phyloP scores from a whole-genome alignment of 2,797 vertebrate genomes.

The Cyprinella venusta region DNA sequence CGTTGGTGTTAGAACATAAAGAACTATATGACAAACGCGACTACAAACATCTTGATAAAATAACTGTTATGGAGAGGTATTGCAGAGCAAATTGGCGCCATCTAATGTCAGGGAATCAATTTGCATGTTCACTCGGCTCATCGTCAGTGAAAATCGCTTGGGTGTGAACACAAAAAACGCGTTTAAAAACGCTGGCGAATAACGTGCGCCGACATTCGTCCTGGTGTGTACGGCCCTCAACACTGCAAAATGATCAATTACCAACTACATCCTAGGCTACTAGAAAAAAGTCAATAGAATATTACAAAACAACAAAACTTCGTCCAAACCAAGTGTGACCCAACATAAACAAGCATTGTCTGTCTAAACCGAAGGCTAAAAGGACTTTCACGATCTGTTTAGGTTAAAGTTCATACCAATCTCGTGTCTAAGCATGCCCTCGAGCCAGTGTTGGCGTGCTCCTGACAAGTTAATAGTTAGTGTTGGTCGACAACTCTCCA shows the following conservation, averaged over 20 bases:
- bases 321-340: neutral
- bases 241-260: neutral
- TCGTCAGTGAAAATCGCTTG: no score
- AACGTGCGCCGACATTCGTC: no score
- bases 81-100: no score
- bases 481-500: slow-evolving; percentile 93
- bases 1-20: no score
- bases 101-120: no score
- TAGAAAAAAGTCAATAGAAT: neutral
- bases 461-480: slow-evolving; percentile 93
- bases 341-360: neutral
- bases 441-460: slow-evolving; percentile 95
- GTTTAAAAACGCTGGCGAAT: no score
- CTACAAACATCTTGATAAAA: no score
- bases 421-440: slow-evolving; percentile 96
- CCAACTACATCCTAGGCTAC: neutral
- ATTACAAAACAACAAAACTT: neutral
- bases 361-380: neutral
- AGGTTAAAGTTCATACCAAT: slow-evolving; percentile 79
- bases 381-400: neutral
- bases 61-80: no score
- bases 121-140: no score
- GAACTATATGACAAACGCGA: no score
- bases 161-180: no score
- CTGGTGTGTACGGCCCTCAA: neutral